Evolutionary conservation across 2,888 invertebrate genomes (phyloP).

Genomic region (Harpagoxenus sublaevis): DNA sequence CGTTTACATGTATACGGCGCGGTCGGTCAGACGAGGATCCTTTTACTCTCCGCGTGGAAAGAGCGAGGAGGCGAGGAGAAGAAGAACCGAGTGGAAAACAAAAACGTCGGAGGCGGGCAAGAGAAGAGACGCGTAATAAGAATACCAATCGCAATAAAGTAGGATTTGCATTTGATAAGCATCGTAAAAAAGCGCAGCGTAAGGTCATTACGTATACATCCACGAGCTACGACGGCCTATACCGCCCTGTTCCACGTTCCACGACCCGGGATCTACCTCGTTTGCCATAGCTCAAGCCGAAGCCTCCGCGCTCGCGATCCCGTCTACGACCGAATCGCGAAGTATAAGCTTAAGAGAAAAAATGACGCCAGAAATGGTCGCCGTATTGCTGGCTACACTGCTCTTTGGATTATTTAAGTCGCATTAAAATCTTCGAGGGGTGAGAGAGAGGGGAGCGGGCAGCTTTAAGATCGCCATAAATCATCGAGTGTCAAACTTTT

Average conservation of each 20-base stretch:
- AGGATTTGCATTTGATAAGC: slow-evolving; percentile 85
- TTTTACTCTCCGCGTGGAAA: slow-evolving; percentile 68
- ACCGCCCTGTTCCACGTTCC: slow-evolving; percentile 57
- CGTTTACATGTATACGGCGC: slow-evolving; percentile 59
- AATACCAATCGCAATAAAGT: slow-evolving; percentile 85
- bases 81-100: slow-evolving; percentile 20
- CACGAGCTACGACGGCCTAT: slow-evolving; percentile 69
- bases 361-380: slow-evolving; percentile 49
- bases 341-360: slow-evolving; percentile 61
- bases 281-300: slow-evolving; percentile 66
- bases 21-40: slow-evolving; percentile 75
- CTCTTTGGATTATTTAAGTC: slow-evolving; percentile 54
- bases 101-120: slow-evolving; percentile 45
- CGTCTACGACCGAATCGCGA: slow-evolving; percentile 44
- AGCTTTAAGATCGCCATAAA: slow-evolving; percentile 10
- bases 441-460: too few species aligned
- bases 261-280: slow-evolving; percentile 62
- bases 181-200: slow-evolving; percentile 82
- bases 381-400: slow-evolving; percentile 67
- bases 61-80: not conserved
- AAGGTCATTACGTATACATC: slow-evolving; percentile 77
- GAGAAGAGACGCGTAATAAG: slow-evolving; percentile 78
- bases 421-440: slow-evolving; percentile 6
- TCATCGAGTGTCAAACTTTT: slow-evolving; percentile 34
- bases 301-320: slow-evolving; percentile 38